These are phyloP conservation scores for Synergus laeviventris DNA, from an alignment of 2,888 invertebrate genomes.

Conservation along the genomic window DNA sequence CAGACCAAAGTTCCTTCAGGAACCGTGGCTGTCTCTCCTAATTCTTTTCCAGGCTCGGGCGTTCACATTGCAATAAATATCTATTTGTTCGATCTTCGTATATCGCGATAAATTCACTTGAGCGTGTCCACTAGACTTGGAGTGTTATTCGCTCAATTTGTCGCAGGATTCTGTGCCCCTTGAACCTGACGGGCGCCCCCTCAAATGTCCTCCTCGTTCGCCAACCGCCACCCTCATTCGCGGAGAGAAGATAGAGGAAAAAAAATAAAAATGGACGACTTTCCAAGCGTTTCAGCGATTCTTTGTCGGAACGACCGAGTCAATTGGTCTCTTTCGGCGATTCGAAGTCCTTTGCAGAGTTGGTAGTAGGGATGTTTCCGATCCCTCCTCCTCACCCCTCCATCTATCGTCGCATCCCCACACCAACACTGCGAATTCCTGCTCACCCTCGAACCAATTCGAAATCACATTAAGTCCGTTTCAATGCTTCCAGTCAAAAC, in stretches of 20 bases:
- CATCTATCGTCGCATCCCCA: constrained; percentile 36
- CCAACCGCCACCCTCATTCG: not conserved
- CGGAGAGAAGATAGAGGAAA: constrained; percentile 1
- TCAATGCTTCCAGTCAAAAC: constrained; percentile 72
- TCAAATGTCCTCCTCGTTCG: not conserved
- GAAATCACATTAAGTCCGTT: constrained; percentile 72
- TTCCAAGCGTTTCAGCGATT: constrained; percentile 56
- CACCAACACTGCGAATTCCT: constrained; percentile 49
- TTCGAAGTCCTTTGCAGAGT: constrained; percentile 53
- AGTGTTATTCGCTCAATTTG: constrained; percentile 45
- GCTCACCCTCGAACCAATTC: constrained; percentile 59
- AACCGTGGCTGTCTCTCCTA: constrained; percentile 7
- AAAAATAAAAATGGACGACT: constrained; percentile 19
- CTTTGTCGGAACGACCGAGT: constrained; percentile 61
- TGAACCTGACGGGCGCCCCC: no score
- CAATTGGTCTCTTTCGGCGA: constrained; percentile 61
- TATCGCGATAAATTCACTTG: constrained; percentile 32
- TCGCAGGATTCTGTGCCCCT: constrained; percentile 39
- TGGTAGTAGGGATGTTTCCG: constrained; percentile 42
- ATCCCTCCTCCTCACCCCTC: constrained; percentile 45
- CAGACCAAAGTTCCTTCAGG: not conserved
- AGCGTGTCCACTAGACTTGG: constrained; percentile 25
- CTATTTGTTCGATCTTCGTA: constrained; percentile 29
- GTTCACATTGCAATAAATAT: constrained; percentile 37
- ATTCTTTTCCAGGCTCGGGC: constrained; percentile 26